phyloP scores from a whole-genome alignment of 1,140 invertebrate genomes.

The Musca domestica region DNA sequence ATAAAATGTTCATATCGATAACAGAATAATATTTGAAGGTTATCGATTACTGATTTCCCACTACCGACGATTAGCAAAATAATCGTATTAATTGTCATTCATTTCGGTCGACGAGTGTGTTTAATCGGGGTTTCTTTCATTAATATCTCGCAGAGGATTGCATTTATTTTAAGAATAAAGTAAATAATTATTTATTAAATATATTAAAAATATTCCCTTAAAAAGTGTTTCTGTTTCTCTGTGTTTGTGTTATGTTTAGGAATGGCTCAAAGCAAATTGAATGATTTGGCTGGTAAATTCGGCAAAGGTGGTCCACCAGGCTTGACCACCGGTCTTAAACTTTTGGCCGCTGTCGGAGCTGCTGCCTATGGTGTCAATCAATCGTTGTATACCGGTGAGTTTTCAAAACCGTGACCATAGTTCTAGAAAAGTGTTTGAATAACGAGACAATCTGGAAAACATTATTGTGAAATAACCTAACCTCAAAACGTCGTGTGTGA shows the following conservation, averaged over 20 bases:
- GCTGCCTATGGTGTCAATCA: conserved; percentile 83
- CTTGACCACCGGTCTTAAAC: conserved; percentile 76
- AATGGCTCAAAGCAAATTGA: conserved; percentile 84
- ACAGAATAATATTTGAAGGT: too few species aligned
- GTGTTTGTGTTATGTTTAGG: conserved; percentile 27
- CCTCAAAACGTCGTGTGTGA: conserved; percentile 33
- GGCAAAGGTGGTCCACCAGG: conserved; percentile 83
- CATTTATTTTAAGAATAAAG: conserved; percentile 20
- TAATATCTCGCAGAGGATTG: neutral
- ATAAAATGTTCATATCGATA: too few species aligned
- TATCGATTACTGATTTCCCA: too few species aligned
- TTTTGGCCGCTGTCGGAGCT: conserved; percentile 76
- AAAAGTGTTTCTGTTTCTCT: too few species aligned
- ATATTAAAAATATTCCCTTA: neutral
- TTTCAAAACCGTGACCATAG: neutral
- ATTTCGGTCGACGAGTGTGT: too few species aligned
- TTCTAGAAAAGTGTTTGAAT: neutral
- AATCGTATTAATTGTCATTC: too few species aligned
- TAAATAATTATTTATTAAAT: neutral
- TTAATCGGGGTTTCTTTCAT: too few species aligned
- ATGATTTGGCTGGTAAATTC: conserved; percentile 82
- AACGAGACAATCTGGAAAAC: neutral
- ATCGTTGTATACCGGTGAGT: conserved; percentile 88
- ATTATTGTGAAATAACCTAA: conserved; percentile 37
- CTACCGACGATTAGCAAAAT: too few species aligned